Evolutionary conservation across 2,113 vertebrate species (phyloP), one percentile per base, ranked within the genome.

Genomic region (Puntigrus tetrazona): DNA sequence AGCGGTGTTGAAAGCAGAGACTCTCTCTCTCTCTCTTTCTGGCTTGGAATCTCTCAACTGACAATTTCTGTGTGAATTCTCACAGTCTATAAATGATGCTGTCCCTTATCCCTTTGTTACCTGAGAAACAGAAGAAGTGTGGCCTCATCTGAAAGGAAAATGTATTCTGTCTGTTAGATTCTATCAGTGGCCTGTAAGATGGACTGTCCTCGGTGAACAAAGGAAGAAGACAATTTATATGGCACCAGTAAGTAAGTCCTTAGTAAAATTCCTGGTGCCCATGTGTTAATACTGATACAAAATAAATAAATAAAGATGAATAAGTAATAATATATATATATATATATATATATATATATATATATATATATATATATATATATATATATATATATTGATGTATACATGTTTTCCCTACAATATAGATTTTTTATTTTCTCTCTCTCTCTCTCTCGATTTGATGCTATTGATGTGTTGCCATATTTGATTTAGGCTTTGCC

Each of bases 31-130:
- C 84, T 43, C 72, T 80, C 38, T 63, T 55, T 13, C 27, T 75
- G 72, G 57, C 84, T 38, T 50, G 45, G 38, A 82, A 82, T 70
- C 65, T 81, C 80, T 81, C 84, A 84, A 41, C 82, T 83, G 67
- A 88, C 52, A 65, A 73, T n/a, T 83, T 81, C 67, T 41, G 3
- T 70, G 67, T 18, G 22, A 81, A 81, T 81, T 77, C 29, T 59
- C 69, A 38, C 9, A 83, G 65, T 81, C 59, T 67, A 69, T 79
- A 85, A 59, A 80, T 85, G 7, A 45, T 84, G 38, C 14, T 25
- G 18, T 31, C 63, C 69, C 29, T 74, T 73, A 59, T 61, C 7
- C 77, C 14, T 65, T 75, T 81, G 67, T 65, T 81, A 73, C 34
- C 20, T 65, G 29, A 36, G 45, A 70, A 65, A 52, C 67, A 27